Percentiles rank a stretch among this genome's conserved stretches.
Evolutionary conservation across 2,797 vertebrate species (phyloP).

Genomic region (Neomorphus geoffroyi): DNA sequence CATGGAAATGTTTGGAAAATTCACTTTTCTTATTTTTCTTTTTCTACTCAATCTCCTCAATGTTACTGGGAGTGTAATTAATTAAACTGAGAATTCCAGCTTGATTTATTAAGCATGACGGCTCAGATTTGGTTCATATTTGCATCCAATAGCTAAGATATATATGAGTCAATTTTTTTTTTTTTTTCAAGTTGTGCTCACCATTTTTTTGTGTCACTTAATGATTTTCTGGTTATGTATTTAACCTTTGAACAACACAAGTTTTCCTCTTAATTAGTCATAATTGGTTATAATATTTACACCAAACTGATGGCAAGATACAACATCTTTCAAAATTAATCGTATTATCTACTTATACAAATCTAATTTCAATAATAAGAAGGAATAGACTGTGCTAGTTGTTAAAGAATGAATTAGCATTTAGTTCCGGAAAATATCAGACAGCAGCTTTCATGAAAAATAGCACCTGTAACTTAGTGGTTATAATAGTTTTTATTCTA

Average conservation of each 20-base stretch:
- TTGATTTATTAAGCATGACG: background rate
- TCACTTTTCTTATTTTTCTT: too few species aligned
- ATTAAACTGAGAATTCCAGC: background rate
- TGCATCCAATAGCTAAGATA: background rate
- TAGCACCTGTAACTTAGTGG: background rate
- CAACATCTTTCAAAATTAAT: background rate
- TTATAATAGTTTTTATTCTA: background rate
- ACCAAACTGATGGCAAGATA: background rate
- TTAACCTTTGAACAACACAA: background rate
- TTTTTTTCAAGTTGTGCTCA: background rate
- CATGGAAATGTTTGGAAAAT: background rate
- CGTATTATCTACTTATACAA: background rate
- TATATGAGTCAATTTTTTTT: background rate
- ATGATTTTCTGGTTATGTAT: background rate
- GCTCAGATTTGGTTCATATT: background rate
- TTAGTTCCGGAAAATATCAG: background rate
- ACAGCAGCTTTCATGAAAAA: background rate
- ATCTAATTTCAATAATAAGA: background rate
- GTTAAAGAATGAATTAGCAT: background rate
- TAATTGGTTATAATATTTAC: background rate
- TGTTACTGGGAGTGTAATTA: background rate
- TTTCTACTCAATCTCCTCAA: background rate
- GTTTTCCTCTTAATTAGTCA: background rate
- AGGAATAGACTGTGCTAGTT: background rate
- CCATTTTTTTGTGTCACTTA: background rate